Percentiles rank a stretch among this genome's conserved stretches.
phyloP scores from a whole-genome alignment of 2,113 vertebrate species.

The Phaethornis superciliosus region DNA sequence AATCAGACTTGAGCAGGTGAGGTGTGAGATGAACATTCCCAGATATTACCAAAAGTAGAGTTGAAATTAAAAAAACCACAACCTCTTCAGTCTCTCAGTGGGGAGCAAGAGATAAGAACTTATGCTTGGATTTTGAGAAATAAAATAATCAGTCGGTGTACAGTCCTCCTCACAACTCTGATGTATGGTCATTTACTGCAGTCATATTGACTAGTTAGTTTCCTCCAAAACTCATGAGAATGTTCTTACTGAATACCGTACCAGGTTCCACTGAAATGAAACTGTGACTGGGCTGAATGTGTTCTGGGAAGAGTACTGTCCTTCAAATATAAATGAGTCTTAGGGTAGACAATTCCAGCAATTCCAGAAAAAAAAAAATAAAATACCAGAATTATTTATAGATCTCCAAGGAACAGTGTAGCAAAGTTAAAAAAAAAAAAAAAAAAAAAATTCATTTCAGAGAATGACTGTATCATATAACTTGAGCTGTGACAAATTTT shows the following conservation, averaged over 20 bases:
- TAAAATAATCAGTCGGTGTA: not conserved
- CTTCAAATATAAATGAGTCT: not conserved
- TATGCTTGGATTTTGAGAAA: not conserved
- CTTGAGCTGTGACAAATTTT: not conserved
- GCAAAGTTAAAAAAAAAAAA: not conserved
- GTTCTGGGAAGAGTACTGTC: not conserved
- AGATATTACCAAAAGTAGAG: not conserved
- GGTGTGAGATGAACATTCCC: rapidly evolving
- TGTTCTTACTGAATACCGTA: not conserved
- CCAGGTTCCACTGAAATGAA: not conserved
- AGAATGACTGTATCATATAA: not conserved
- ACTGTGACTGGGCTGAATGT: too few species aligned
- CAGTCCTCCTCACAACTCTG: not conserved
- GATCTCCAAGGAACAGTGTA: not conserved
- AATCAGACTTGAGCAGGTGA: not conserved
- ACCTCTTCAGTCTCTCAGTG: not conserved
- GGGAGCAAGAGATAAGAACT: not conserved
- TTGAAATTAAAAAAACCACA: not conserved
- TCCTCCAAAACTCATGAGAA: not conserved
- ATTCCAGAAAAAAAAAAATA: not conserved
- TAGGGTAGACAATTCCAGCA: not conserved
- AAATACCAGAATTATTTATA: not conserved
- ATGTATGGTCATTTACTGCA: not conserved
- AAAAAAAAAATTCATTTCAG: not conserved
- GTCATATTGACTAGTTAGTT: not conserved